phyloP scores from a whole-genome alignment of 2,888 invertebrate genomes.

The Eupeodes luniger region DNA sequence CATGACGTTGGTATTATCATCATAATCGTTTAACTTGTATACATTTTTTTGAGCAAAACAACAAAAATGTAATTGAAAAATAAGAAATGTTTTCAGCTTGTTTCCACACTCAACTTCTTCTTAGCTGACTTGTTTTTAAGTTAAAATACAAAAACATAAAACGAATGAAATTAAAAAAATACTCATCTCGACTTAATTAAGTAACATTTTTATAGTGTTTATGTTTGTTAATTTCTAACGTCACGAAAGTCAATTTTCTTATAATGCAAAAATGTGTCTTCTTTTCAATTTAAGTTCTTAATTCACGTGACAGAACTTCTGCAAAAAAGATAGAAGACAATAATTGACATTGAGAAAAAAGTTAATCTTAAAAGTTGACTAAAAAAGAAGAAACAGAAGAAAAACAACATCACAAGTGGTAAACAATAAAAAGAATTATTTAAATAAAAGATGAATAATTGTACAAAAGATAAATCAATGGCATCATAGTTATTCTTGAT shows the following conservation, averaged over 20 bases:
- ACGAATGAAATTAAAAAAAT: not conserved
- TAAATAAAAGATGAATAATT: not conserved
- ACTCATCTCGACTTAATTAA: constrained; percentile 42
- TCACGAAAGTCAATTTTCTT: constrained; percentile 32
- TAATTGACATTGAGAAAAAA: constrained; percentile 32
- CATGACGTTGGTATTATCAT: constrained; percentile 14
- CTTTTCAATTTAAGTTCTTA: not conserved
- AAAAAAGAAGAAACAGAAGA: not conserved
- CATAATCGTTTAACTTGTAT: constrained; percentile 2
- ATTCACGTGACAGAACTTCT: constrained; percentile 33
- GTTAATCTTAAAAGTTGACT: constrained; percentile 4
- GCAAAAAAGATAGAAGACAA: constrained; percentile 16
- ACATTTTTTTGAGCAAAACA: not conserved
- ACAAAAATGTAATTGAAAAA: not conserved
- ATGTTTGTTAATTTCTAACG: constrained; percentile 37
- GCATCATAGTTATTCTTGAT: constrained; percentile 1
- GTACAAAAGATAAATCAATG: constrained; percentile 10
- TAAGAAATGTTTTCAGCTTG: not conserved
- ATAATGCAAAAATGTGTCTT: constrained; percentile 5
- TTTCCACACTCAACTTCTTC: constrained; percentile 31
- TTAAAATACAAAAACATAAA: constrained; percentile 7
- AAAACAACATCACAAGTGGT: not conserved
- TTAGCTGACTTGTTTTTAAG: constrained; percentile 6
- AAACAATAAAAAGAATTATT: not conserved
- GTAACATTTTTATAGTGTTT: constrained; percentile 3